A percentile compares a stretch with the other conserved stretches of the same genome.
These are phyloP conservation scores for Prunella himalayana DNA, from an alignment of 2,113 vertebrate species.

Conservation along the genomic window DNA sequence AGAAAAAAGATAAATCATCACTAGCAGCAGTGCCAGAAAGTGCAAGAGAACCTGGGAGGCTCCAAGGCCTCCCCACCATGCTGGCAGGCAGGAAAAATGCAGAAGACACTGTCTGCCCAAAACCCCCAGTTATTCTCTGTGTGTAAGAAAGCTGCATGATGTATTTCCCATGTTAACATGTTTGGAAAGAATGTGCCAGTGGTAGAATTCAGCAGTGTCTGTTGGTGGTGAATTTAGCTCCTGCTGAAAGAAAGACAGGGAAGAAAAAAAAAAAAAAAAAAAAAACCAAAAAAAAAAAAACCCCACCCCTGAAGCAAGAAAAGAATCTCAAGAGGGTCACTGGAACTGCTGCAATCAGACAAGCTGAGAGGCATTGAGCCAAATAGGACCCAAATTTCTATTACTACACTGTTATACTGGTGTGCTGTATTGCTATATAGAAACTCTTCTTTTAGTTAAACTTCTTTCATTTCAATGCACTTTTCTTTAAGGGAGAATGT, in stretches of 20 bases:
- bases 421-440: neutral
- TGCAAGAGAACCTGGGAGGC: neutral
- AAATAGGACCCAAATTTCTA: neutral
- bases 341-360: neutral
- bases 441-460: neutral
- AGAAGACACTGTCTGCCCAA: neutral
- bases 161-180: neutral
- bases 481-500: neutral
- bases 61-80: accelerated
- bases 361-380: neutral
- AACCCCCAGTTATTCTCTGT: accelerated
- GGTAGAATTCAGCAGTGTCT: neutral
- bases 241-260: neutral
- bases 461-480: neutral
- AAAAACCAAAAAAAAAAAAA: too few relatives aligned
- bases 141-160: neutral
- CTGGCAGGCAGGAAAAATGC: neutral
- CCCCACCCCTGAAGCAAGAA: neutral
- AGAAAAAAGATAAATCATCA: neutral
- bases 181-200: neutral
- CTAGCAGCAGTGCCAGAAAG: neutral
- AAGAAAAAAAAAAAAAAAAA: neutral
- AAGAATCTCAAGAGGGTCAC: neutral
- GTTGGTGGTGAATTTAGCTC: neutral
- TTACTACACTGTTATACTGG: neutral